Evolutionary conservation across 2,797 vertebrate genomes (phyloP).

Genomic region (Myotis pilosus): DNA sequence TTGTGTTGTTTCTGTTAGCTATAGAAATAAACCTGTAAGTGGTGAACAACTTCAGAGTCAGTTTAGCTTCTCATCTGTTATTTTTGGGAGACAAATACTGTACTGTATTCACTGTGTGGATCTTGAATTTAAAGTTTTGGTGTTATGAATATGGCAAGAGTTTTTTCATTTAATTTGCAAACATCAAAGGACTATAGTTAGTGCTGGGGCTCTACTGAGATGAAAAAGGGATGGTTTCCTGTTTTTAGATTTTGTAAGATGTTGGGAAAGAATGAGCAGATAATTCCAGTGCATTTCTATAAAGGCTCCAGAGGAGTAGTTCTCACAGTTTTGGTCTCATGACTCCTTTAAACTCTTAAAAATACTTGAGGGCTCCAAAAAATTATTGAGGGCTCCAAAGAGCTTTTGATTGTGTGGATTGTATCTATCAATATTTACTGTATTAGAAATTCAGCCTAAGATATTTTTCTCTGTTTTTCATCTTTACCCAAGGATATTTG

Average conservation of each 20-base stretch:
- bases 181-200: slow-evolving; percentile 8
- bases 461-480: neutral
- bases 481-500: neutral
- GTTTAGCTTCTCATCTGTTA: neutral
- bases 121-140: slow-evolving; percentile 48
- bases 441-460: slow-evolving; percentile 36
- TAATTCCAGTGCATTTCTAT: neutral
- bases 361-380: neutral
- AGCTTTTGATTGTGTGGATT: slow-evolving; percentile 26
- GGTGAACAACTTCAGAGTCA: neutral
- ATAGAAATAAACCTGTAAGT: neutral
- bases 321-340: neutral
- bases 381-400: neutral
- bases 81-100: neutral
- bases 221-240: neutral
- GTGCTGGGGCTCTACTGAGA: neutral
- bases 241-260: neutral
- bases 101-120: neutral
- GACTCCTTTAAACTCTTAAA: slow-evolving; percentile 10
- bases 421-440: slow-evolving; percentile 6
- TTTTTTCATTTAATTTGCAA: slow-evolving; percentile 33
- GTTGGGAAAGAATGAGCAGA: neutral
- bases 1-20: slow-evolving; percentile 4
- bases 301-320: neutral
- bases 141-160: slow-evolving; percentile 6